These are phyloP conservation scores for Hydrophis major DNA, from an alignment of 2,797 vertebrate genomes.

Conservation along the genomic window DNA sequence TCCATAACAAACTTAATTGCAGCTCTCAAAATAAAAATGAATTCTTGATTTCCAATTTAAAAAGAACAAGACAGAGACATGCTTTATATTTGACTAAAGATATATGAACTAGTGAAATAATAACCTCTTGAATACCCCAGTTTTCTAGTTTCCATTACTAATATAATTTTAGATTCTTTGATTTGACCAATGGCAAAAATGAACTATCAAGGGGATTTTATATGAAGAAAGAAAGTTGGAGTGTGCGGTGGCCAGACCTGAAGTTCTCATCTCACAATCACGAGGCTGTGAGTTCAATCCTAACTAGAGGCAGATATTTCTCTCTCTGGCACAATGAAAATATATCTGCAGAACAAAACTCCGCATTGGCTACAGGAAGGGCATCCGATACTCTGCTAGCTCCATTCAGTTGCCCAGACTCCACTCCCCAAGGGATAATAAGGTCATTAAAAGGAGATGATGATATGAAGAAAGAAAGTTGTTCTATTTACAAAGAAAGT, in stretches of 20 bases:
- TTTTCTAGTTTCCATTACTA: background rate
- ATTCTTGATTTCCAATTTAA: background rate
- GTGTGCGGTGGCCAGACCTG: too few species aligned
- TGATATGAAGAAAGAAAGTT: background rate
- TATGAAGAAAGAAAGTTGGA: background rate
- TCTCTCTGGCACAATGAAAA: too few species aligned
- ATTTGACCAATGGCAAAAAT: background rate
- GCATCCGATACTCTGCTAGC: too few species aligned
- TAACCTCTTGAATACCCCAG: background rate
- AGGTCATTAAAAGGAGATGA: too few species aligned
- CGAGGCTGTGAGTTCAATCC: too few species aligned
- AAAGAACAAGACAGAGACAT: background rate
- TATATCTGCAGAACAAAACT: too few species aligned
- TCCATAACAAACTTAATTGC: background rate
- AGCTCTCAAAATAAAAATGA: background rate
- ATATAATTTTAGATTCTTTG: background rate
- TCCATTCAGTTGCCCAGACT: too few species aligned
- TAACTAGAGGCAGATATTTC: too few species aligned
- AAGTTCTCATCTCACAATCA: too few species aligned
- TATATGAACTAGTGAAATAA: background rate
- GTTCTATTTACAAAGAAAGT: background rate
- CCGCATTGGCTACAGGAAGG: too few species aligned
- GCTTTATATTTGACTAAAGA: background rate
- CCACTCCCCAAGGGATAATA: too few species aligned
- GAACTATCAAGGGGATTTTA: background rate